Evolutionary conservation across 2,797 vertebrate genomes (phyloP), one percentile per base, ranked within the genome.

Genomic region (Sebastes kiyomatsui): DNA sequence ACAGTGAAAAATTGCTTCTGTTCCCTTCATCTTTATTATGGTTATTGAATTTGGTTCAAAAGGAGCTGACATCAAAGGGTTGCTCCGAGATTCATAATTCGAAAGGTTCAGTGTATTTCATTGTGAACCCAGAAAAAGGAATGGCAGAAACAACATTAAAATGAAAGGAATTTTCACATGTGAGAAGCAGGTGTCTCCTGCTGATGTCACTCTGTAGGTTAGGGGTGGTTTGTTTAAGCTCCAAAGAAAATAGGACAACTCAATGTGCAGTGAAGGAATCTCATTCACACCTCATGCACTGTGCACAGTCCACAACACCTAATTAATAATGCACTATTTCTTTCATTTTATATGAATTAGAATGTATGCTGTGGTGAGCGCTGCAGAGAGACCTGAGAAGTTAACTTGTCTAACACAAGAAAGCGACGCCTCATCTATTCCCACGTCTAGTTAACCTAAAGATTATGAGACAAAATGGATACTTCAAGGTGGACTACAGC

Each of bases 31-130:
- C 93, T 94, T 90, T 93, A 95, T 94, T 95, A 94, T 91, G 90
- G 90, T 95, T 95, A 95, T 95, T 95, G 94, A 94, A 95, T 95
- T 94, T 90, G 91, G 94, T 95, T 95, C 93, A 95, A 95, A 96
- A 95, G 94, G 88, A 94, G 88, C 93, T 83, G 91, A 93, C 95
- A 93, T 96, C 95, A 96, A 96, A 96, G 93, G 88, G 77, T 73
- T 80, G 84, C 86, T 87, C 86, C 38, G 80, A 94, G 93, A 95
- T 94, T 93, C 93, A 94, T 91, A 93, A 95, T 94, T 93, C 81
- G 84, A 87, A 80, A 89, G 87, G 89, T 93, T 92, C 89, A 85
- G 80, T 88, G 90, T 90, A 83, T 93, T 94, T 91, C 90, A 94
- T 93, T 94, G 91, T 92, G 87, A 82, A 85, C 74, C 80, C 75